phyloP scores from a whole-genome alignment of 2,888 invertebrate genomes.

The Aelia acuminata region DNA sequence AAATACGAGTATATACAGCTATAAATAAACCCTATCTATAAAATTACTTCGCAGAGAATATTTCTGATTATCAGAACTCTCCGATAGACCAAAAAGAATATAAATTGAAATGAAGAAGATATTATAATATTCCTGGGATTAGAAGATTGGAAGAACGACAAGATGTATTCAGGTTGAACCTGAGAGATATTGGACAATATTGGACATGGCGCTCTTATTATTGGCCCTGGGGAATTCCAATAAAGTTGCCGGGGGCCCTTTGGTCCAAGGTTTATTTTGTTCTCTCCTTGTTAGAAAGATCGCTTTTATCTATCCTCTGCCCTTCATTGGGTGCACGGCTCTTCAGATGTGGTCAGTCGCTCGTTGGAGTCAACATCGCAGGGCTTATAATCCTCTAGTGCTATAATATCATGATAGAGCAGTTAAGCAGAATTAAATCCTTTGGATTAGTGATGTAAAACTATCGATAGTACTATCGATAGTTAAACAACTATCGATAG shows the following conservation, averaged over 20 bases:
- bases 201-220: conserved; percentile 34
- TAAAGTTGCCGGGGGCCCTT: conserved; percentile 3
- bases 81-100: too few species aligned
- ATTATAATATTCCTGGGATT: not conserved
- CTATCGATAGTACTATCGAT: too few species aligned
- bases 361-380: not conserved
- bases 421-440: too few species aligned
- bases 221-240: conserved; percentile 28
- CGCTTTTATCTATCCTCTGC: not conserved
- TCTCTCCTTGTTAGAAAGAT: conserved; percentile 31
- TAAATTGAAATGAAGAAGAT: not conserved
- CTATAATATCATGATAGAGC: too few species aligned
- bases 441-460: too few species aligned
- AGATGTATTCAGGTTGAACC: not conserved
- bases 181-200: conserved; percentile 42
- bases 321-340: not conserved
- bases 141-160: not conserved
- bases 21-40: too few species aligned
- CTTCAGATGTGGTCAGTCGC: conserved; percentile 27
- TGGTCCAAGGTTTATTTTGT: conserved; percentile 16
- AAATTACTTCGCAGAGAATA: too few species aligned
- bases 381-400: not conserved
- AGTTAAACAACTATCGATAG: too few species aligned
- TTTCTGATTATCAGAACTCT: too few species aligned
- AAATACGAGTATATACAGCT: too few species aligned